Conservation (phyloP, 2,797 vertebrate genomes). For the Alauda arvensis region DNA sequence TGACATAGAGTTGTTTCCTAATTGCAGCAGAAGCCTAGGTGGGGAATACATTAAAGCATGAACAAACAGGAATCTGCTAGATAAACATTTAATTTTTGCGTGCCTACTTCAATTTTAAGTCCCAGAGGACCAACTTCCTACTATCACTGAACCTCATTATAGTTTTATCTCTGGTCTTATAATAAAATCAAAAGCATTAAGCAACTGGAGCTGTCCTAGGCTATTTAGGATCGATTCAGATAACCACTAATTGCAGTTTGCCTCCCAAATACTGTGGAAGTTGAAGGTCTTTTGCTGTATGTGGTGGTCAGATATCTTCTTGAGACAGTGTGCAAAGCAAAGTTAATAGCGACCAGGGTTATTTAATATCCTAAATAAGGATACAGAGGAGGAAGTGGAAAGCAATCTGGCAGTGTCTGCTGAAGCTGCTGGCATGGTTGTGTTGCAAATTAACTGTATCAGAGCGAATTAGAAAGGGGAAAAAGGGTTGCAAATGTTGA, state of each 20-base stretch:
- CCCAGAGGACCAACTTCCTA: conserved; percentile 10
- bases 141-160: conserved; percentile 20
- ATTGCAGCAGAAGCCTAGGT: background rate
- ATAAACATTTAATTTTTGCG: conserved; percentile 61
- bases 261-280: conserved; percentile 26
- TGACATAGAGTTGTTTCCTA: background rate
- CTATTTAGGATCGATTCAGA: conserved; percentile 29
- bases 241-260: conserved; percentile 50
- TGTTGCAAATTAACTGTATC: conserved; percentile 31
- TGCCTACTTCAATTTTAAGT: conserved; percentile 22
- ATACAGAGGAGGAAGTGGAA: conserved; percentile 42
- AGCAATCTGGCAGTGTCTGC: conserved; percentile 29
- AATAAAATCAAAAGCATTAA: conserved; percentile 60
- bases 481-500: background rate
- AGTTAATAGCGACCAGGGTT: background rate
- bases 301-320: background rate
- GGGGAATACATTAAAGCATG: background rate
- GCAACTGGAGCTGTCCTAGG: conserved; percentile 24
- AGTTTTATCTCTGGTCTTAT: conserved; percentile 42
- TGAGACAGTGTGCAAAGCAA: background rate
- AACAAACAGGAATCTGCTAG: conserved; percentile 36
- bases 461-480: conserved; percentile 7
- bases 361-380: conserved; percentile 52
- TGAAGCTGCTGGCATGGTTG: conserved; percentile 29
- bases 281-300: background rate